Percentiles rank a stretch among this genome's conserved stretches.
Evolutionary conservation across 2,888 invertebrate genomes (phyloP).

Genomic region (Diloba caeruleocephala): DNA sequence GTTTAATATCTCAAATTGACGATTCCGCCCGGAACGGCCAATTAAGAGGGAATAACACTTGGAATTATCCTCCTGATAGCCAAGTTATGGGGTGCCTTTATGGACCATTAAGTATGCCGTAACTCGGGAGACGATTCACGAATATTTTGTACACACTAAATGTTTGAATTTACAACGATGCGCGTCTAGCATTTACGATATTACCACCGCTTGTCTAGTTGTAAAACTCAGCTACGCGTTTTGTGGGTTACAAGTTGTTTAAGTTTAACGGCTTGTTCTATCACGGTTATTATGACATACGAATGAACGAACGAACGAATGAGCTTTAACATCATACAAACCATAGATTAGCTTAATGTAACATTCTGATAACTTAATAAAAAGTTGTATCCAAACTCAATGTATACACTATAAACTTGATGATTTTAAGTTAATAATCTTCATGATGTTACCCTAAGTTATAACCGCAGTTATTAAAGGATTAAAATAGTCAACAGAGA

Average conservation of each 20-base stretch:
- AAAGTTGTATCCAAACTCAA: constrained; percentile 22
- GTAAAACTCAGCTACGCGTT: constrained; percentile 41
- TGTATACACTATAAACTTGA: constrained; percentile 31
- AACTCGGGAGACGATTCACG: constrained; percentile 67
- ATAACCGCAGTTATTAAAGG: constrained; percentile 44
- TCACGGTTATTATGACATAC: constrained; percentile 58
- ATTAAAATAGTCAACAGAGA: constrained; percentile 52
- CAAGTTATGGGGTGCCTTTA: constrained; percentile 88
- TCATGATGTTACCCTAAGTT: constrained; percentile 31
- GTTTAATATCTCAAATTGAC: constrained; percentile 89
- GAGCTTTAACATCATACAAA: constrained; percentile 20
- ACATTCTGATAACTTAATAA: constrained; percentile 43
- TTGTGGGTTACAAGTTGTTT: constrained; percentile 46
- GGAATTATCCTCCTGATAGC: constrained; percentile 84
- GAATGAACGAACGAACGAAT: constrained; percentile 35
- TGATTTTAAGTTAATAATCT: constrained; percentile 42
- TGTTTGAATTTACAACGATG: constrained; percentile 62
- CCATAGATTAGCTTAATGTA: constrained; percentile 38
- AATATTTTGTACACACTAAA: constrained; percentile 68
- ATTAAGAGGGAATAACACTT: constrained; percentile 87
- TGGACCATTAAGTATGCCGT: constrained; percentile 79
- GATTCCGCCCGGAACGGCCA: constrained; percentile 87
- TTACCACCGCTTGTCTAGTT: constrained; percentile 37
- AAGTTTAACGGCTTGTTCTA: constrained; percentile 53
- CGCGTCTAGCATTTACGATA: constrained; percentile 48